phyloP scores from a whole-genome alignment of 2,113 vertebrate species.

The Cygnus atratus region DNA sequence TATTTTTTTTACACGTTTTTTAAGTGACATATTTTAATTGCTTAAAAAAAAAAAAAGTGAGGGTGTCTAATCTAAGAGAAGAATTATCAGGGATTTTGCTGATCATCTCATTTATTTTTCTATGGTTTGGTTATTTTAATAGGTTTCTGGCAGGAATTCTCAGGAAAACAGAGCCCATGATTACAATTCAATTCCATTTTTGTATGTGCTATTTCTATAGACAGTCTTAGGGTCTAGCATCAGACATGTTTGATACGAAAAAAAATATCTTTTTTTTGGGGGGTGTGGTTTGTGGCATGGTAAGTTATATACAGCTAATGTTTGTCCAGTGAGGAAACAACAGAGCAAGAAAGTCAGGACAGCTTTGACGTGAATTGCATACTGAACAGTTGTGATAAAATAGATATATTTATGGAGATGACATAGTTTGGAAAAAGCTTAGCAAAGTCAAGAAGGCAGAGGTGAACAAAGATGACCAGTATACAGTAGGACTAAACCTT shows the following conservation, averaged over 20 bases:
- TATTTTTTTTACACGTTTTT: background rate
- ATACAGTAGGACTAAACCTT: background rate
- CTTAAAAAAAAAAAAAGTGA: background rate
- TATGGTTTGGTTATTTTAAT: background rate
- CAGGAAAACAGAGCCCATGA: background rate
- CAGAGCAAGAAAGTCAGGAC: background rate
- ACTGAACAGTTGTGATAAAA: background rate
- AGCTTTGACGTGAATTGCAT: background rate
- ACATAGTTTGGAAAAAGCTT: background rate
- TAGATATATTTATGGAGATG: background rate
- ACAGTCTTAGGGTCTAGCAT: background rate
- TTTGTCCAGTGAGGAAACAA: background rate
- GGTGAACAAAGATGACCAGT: background rate
- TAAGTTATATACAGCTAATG: background rate
- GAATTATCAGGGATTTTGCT: background rate
- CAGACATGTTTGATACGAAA: background rate
- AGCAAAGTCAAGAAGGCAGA: background rate
- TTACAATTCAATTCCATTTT: background rate
- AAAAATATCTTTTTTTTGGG: background rate
- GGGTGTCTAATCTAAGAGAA: background rate
- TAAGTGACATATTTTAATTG: background rate
- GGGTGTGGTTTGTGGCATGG: background rate
- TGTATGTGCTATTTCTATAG: background rate
- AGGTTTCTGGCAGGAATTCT: background rate
- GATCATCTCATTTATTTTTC: background rate